phyloP scores from a whole-genome alignment of 2,113 vertebrate species.

The Epinephelus fuscoguttatus region DNA sequence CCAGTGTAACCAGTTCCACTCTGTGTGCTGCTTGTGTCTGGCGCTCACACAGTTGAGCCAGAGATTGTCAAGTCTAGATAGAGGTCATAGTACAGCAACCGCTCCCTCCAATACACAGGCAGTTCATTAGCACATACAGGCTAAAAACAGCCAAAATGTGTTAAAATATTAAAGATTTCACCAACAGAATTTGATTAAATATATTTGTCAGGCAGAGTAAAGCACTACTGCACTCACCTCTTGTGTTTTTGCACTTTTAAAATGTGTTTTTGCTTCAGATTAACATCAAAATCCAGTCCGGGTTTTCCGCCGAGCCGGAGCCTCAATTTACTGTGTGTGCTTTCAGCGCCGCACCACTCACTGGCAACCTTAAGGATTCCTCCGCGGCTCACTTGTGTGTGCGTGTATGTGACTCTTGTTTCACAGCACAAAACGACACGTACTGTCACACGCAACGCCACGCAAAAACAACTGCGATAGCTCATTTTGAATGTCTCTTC shows the following conservation, averaged over 20 bases:
- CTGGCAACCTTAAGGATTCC: constrained; percentile 83
- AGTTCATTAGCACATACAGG: constrained; percentile 24
- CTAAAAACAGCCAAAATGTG: neutral
- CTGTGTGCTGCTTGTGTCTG: constrained; percentile 48
- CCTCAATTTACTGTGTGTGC: constrained; percentile 89
- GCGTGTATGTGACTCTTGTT: constrained; percentile 82
- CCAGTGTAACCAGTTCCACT: constrained; percentile 51
- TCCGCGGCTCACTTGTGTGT: constrained; percentile 85
- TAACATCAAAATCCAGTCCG: constrained; percentile 76
- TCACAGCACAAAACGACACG: constrained; percentile 63
- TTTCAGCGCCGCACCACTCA: constrained; percentile 82
- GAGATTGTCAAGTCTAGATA: constrained; percentile 78
- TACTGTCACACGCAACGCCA: neutral
- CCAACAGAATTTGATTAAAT: neutral
- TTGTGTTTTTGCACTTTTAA: constrained; percentile 57
- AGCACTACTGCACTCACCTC: too few relatives aligned
- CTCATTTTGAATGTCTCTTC: constrained; percentile 38
- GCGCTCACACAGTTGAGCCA: constrained; percentile 55
- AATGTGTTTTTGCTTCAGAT: constrained; percentile 61
- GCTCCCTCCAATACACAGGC: constrained; percentile 64
- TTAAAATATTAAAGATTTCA: neutral
- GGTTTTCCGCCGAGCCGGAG: constrained; percentile 75
- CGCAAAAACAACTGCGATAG: constrained; percentile 19
- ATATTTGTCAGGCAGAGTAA: neutral
- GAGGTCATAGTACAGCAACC: constrained; percentile 83